Evolutionary conservation across 2,113 vertebrate genomes (phyloP).

Genomic region (Girardinichthys multiradiatus): DNA sequence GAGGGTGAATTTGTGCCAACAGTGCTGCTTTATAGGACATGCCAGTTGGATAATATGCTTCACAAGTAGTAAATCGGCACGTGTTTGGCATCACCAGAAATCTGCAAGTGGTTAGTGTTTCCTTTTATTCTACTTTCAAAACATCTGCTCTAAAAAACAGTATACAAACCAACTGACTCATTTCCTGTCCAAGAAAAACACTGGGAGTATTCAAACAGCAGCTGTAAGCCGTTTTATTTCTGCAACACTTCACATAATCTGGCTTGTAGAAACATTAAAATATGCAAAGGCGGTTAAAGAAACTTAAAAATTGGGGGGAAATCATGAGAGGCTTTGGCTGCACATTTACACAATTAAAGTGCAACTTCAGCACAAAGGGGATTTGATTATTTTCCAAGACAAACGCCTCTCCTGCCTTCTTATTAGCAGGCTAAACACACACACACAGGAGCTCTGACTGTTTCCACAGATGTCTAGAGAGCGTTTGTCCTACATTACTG

Average conservation of each 20-base stretch:
- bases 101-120: conserved; percentile 58
- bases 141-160: conserved; percentile 8
- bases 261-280: conserved; percentile 13
- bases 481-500: conserved; percentile 46
- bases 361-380: conserved; percentile 7
- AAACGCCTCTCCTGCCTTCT: conserved; percentile 48
- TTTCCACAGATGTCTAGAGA: conserved; percentile 50
- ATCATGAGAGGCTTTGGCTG: conserved; percentile 5
- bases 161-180: conserved; percentile 23
- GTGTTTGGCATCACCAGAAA: conserved; percentile 38
- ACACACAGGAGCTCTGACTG: conserved; percentile 28
- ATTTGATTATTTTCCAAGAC: conserved; percentile 26
- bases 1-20: conserved; percentile 45
- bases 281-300: conserved; percentile 10
- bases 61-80: conserved; percentile 37
- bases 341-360: conserved; percentile 15
- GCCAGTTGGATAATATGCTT: conserved; percentile 57
- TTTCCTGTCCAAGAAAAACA: conserved; percentile 15
- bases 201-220: conserved; percentile 36
- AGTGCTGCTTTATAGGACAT: conserved; percentile 28
- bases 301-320: background rate
- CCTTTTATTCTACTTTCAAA: conserved; percentile 42
- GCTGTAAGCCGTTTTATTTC: conserved; percentile 5
- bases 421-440: conserved; percentile 64
- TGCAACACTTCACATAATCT: conserved; percentile 7